A percentile compares a stretch with the other conserved stretches of the same genome.
Conservation (phyloP, 2,888 invertebrate genomes). For the Andrena fulva region DNA sequence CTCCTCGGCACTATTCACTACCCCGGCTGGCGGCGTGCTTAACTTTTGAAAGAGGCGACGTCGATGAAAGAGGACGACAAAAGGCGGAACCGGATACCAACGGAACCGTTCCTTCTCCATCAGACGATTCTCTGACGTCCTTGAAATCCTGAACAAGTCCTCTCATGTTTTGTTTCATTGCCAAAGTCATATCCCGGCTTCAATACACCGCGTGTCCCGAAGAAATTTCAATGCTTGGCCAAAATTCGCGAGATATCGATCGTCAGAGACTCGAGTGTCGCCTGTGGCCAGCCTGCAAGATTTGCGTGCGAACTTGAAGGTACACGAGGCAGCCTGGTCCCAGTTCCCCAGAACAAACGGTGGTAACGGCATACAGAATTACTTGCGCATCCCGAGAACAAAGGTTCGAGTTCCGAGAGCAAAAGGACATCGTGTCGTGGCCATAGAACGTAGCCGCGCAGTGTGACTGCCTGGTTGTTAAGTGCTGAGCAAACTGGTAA, state of each 20-base stretch:
- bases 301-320: background rate
- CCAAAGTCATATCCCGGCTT: background rate
- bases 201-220: background rate
- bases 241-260: background rate
- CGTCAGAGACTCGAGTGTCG: constrained; percentile 2
- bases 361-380: background rate
- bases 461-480: constrained; percentile 10
- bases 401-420: background rate
- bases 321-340: background rate
- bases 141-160: background rate
- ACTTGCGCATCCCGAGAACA: background rate
- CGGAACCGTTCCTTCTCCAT: background rate
- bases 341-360: background rate
- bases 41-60: constrained; percentile 17
- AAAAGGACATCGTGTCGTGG: constrained; percentile 1
- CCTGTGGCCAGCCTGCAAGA: background rate
- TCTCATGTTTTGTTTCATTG: background rate
- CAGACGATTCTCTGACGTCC: background rate
- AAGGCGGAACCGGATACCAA: background rate
- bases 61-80: background rate
- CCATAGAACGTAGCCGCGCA: background rate
- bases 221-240: background rate
- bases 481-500: constrained; percentile 45
- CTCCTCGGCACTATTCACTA: constrained; percentile 5
- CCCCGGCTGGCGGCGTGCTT: constrained; percentile 1